phyloP scores from a whole-genome alignment of 64 coral and sea anemone species.

The Hydrozoanthus tunicans region DNA sequence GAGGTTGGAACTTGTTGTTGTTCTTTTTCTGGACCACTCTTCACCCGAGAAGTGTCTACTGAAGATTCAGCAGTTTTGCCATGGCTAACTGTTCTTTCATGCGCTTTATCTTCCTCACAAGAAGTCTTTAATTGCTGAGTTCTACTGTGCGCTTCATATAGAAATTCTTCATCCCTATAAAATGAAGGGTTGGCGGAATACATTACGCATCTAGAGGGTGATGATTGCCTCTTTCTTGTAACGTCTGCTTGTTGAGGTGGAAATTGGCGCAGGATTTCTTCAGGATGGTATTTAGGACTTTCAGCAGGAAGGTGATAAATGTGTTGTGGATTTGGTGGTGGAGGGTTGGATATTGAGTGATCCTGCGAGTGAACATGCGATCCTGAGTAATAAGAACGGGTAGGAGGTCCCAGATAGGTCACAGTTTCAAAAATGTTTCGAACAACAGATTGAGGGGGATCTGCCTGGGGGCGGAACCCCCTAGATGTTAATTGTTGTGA shows the following conservation, averaged over 20 bases:
- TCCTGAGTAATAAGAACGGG: neutral
- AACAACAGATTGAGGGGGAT: conserved; percentile 37
- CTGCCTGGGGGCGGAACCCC: neutral
- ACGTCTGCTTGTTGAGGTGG: conserved; percentile 19
- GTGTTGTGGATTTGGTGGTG: neutral
- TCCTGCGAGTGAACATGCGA: conserved; percentile 1
- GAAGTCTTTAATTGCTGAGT: neutral
- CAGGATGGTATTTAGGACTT: neutral
- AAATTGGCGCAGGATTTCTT: neutral
- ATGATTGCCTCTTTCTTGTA: conserved; percentile 6
- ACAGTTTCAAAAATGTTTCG: conserved; percentile 85
- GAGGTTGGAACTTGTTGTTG: neutral
- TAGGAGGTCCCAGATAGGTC: conserved; percentile 45
- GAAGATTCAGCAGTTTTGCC: neutral
- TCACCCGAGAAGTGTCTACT: neutral
- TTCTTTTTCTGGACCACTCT: neutral
- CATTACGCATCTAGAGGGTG: neutral
- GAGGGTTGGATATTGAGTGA: neutral
- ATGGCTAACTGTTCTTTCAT: neutral
- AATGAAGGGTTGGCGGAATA: neutral
- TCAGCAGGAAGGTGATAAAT: neutral
- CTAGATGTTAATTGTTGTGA: neutral
- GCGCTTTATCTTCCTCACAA: neutral
- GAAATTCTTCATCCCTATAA: neutral
- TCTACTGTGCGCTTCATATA: neutral